Evolutionary conservation across 2,888 invertebrate genomes (phyloP), one percentile per base, ranked within the genome.

Genomic region (Temnothorax rugatulus): DNA sequence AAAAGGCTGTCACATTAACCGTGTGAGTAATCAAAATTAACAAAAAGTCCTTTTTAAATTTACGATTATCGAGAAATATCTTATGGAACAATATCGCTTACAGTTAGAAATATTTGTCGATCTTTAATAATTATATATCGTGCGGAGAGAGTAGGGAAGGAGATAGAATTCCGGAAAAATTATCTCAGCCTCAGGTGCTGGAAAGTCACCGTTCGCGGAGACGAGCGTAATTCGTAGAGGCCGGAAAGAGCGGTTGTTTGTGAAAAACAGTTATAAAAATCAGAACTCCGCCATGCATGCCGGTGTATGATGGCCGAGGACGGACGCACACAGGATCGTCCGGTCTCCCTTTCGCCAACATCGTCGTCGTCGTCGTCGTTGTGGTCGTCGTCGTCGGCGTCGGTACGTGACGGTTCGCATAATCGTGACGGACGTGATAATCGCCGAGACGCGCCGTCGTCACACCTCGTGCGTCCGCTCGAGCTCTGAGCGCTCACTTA

Each of bases 351-450:
- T 69, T 74, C 41, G 41, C 25, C 64, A 64, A 57, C 59, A 13
- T 61, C 61, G 76, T 86, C 75, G 63, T 69, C 59, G 47, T 57
- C 82, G 64, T 79, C 59, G 59, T 71, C 81, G 85, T 84, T 66
- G 82, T 57, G 50, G 77, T 63, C 63, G 84, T 66, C 63, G 74
- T 59, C 41, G 85, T n/a, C 74, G 63, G 59, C 76, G 75, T 64
- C 86, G 82, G 85, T 84, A 85, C 84, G 77, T 87, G 93, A 93
- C 94, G 92, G 91, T 90, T 88, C 92, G 91, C 91, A 91, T 93
- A 94, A 94, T 94, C 93, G 92, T 92, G 93, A 93, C 93, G 93
- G 94, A 94, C 94, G 91, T 91, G 92, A 93, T 94, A 94, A 94
- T 94, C 94, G 92, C 89, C 91, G 91, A 90, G 92, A 93, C 91